Evolutionary conservation across 2,888 invertebrate species (phyloP).

Genomic region (Teleogryllus oceanicus): DNA sequence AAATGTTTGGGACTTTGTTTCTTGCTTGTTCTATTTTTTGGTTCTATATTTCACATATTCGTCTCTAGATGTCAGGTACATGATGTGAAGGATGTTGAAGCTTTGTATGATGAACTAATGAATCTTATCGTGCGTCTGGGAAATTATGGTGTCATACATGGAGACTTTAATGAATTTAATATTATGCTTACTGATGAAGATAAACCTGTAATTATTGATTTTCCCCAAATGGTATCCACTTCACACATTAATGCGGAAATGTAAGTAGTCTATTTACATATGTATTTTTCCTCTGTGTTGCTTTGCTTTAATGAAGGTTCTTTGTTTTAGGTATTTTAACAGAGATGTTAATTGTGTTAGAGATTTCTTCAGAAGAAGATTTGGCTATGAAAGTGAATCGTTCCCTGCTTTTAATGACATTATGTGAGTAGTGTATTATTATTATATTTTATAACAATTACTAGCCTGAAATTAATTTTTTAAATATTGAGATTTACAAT

Average conservation of each 20-base stretch:
- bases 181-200: conserved; percentile 80
- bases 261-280: conserved; percentile 51
- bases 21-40: not conserved
- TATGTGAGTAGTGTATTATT: conserved; percentile 45
- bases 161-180: conserved; percentile 99
- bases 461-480: not conserved
- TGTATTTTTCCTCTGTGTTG: conserved; percentile 5
- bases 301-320: conserved; percentile 12
- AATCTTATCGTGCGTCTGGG: conserved; percentile 84
- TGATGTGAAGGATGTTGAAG: conserved; percentile 65
- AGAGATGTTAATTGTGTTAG: conserved; percentile 91
- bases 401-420: conserved; percentile 73
- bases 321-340: conserved; percentile 68
- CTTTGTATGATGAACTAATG: conserved; percentile 91
- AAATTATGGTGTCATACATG: conserved; percentile 94
- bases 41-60: not conserved
- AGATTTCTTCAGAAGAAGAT: conserved; percentile 86
- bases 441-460: not conserved
- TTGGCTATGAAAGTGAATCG: conserved; percentile 80
- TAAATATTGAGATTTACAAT: conserved; percentile 21
- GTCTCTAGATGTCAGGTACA: conserved; percentile 56
- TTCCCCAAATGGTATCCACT: conserved; percentile 98
- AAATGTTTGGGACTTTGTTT: not conserved
- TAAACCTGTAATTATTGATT: conserved; percentile 88
- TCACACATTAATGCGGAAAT: conserved; percentile 86